A percentile compares a stretch with the other conserved stretches of the same genome.
Conservation (phyloP, 2,113 vertebrate species). For the Harpagus bidentatus region DNA sequence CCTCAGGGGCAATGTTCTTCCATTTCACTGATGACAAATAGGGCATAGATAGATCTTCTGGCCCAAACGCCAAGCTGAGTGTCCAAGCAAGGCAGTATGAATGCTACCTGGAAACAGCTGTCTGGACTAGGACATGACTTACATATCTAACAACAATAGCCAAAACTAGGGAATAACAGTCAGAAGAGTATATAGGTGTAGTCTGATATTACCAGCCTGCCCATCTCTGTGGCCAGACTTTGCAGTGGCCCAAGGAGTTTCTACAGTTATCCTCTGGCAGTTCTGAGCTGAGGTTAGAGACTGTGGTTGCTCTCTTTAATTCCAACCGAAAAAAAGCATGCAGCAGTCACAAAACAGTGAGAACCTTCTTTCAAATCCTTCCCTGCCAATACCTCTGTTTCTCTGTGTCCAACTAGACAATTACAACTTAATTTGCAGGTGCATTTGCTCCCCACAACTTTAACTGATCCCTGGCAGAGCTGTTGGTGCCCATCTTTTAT, state of each 20-base stretch:
- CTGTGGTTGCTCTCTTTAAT: not conserved
- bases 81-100: not conserved
- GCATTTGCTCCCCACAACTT: not conserved
- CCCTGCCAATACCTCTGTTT: not conserved
- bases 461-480: not conserved
- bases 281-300: not conserved
- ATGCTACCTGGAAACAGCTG: not conserved
- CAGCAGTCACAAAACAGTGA: not conserved
- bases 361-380: not conserved
- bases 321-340: not conserved
- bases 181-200: not conserved
- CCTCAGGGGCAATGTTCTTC: not conserved
- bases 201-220: not conserved
- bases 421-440: not conserved
- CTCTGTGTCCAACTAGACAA: not conserved
- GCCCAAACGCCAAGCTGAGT: not conserved
- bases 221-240: not conserved
- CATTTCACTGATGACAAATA: not conserved
- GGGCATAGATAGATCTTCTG: not conserved
- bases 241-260: not conserved
- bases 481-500: not conserved
- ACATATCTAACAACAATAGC: not conserved
- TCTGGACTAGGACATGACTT: not conserved
- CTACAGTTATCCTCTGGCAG: not conserved
- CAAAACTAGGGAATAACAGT: not conserved